Conservation (phyloP, 1,140 invertebrate species). For the Drosophila kikkawai region DNA sequence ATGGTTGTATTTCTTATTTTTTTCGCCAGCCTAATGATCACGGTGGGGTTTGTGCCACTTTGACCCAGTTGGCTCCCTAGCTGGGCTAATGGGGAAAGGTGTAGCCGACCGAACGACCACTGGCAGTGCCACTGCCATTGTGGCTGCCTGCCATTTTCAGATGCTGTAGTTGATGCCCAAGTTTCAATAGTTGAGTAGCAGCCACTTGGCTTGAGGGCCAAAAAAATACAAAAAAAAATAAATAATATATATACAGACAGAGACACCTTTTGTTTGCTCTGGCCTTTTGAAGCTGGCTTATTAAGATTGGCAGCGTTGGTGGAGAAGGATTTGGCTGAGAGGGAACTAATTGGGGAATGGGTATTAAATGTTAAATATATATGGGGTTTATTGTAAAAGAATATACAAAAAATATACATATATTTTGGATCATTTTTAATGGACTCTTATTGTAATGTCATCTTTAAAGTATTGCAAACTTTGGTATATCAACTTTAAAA, state of each 20-base stretch:
- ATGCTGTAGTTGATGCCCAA: constrained; percentile 45
- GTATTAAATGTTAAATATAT: not conserved
- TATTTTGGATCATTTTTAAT: not conserved
- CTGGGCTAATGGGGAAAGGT: constrained; percentile 51
- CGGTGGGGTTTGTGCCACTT: constrained; percentile 43
- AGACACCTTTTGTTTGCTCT: constrained; percentile 48
- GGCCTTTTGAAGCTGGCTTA: constrained; percentile 32
- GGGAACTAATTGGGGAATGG: constrained; percentile 9
- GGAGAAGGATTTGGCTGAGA: not conserved
- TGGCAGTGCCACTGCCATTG: constrained; percentile 24
- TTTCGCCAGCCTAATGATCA: constrained; percentile 37
- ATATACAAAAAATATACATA: too few species aligned
- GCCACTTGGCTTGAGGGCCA: constrained; percentile 15
- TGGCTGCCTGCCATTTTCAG: constrained; percentile 28
- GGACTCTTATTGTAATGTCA: not conserved
- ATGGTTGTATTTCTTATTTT: constrained; percentile 34
- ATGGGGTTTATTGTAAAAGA: not conserved
- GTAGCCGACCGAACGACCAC: constrained; percentile 29
- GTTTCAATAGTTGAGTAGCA: constrained; percentile 43
- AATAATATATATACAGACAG: constrained; percentile 18
- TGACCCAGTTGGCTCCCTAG: constrained; percentile 50
- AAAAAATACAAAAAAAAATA: not conserved
- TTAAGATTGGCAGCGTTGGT: constrained; percentile 22
- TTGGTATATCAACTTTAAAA: too few species aligned
- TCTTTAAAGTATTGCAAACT: not conserved